Evolutionary conservation across 2,888 invertebrate species (phyloP).

Genomic region (Philereme vetulata): DNA sequence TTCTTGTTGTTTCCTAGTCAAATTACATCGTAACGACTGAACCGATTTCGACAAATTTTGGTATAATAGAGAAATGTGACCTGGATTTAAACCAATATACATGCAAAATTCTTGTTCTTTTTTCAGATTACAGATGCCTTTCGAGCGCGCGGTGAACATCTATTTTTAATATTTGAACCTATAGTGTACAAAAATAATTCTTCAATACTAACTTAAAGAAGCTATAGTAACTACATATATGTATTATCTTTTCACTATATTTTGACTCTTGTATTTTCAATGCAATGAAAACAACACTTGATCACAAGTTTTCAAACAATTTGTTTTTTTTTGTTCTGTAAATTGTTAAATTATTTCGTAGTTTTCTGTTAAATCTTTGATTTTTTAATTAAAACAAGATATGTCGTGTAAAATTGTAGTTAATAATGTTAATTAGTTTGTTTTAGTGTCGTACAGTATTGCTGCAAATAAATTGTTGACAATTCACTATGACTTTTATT

Average conservation of each 20-base stretch:
- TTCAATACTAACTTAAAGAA: neutral
- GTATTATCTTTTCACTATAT: neutral
- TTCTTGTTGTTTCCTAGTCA: no score
- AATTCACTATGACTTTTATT: constrained; percentile 29
- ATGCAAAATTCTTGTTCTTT: neutral
- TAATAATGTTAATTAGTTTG: constrained; percentile 2
- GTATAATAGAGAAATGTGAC: no score
- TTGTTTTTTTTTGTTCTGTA: neutral
- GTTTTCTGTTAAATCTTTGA: no score
- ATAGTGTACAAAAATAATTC: neutral
- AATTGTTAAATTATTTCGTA: no score
- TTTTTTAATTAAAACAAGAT: neutral
- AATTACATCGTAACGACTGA: no score
- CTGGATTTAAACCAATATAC: neutral
- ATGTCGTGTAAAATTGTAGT: constrained; percentile 2
- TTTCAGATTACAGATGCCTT: neutral
- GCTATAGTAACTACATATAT: neutral
- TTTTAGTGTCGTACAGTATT: neutral
- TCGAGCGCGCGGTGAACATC: neutral
- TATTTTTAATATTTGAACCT: neutral
- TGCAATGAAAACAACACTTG: neutral
- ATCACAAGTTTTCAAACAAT: neutral
- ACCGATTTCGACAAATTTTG: no score
- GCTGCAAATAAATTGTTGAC: constrained; percentile 18
- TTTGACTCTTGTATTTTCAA: constrained; percentile 1